Evolutionary conservation across 2,888 invertebrate species (phyloP), one percentile per base, ranked within the genome.

Genomic region (Zaprionus bogoriensis): DNA sequence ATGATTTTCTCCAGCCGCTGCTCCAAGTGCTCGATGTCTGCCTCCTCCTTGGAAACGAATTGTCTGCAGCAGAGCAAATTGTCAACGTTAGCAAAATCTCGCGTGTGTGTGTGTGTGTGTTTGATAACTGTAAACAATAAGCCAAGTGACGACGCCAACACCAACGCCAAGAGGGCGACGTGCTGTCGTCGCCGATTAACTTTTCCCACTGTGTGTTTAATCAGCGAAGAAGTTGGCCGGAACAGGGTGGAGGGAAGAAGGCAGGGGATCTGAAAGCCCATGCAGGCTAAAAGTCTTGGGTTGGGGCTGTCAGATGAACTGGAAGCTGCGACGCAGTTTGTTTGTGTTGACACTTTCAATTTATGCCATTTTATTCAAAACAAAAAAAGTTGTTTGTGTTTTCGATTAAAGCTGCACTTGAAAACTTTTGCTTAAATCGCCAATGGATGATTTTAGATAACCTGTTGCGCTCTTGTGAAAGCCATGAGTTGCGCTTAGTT

Each of bases 1-100:
- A 98, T 93, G 88, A 97, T 97, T 93, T 96, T 97, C 87, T 98
- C 98, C 73, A 98, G 92, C 89, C 96, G 96, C 85, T 94, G 94
- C 91, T 98, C 98, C 84, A 98, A 92, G 74, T 94, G 94, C 88
- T 98, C 98, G 73, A 98, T 94, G 89, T 96, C 96, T 42, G 93
- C 92, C 91, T 98, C 98, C 88, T 97, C 96, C 74, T 95, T 95
- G 88, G 97, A 96, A 87, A 98, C 92, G 84, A 95, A 94, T 89
- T 95, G 94, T 91, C 98, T 98, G 93, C 68, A 44, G 7, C 9
- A 60, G 60, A 42, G 22, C 36, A 67, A 66, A 74, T 60, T 47
- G 51, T 61, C 69, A 50, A 55, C 66, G 74, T 74, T 73, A 55
- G 69, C 74, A 71, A 27, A 67, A 62, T 57, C 38, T 38, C n/a